These are phyloP conservation scores for Erinaceus europaeus DNA, from an alignment of 2,113 vertebrate species.

Conservation along the genomic window DNA sequence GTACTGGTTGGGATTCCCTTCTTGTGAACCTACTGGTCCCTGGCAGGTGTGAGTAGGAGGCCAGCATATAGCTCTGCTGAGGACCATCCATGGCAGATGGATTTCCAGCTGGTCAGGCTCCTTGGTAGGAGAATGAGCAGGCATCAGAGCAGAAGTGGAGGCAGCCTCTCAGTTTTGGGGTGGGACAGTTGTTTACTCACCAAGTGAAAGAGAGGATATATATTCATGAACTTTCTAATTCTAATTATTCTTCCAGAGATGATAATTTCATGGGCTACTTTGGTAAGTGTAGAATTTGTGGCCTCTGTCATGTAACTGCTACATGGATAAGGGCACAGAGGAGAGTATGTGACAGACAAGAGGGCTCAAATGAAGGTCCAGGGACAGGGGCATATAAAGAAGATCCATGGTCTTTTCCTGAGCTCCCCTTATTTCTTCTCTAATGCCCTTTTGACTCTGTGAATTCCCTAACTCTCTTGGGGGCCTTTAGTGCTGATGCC, in stretches of 20 bases:
- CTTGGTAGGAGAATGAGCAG: background rate
- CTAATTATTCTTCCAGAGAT: slow-evolving; percentile 17
- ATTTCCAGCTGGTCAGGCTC: background rate
- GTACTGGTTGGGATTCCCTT: background rate
- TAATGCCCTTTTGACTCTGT: background rate
- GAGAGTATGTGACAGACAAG: background rate
- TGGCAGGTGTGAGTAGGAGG: background rate
- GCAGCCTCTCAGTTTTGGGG: background rate
- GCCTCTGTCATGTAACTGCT: background rate
- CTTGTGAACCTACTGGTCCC: background rate
- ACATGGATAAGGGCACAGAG: background rate
- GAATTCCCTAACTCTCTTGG: background rate
- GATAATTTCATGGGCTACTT: slow-evolving; percentile 33
- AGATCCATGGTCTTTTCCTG: accelerated
- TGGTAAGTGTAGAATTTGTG: slow-evolving; percentile 14
- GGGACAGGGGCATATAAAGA: background rate
- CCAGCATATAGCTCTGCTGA: background rate
- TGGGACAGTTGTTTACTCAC: background rate
- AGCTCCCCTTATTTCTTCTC: background rate
- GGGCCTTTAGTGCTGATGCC: background rate
- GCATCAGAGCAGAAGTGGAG: background rate
- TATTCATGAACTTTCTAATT: slow-evolving; percentile 32
- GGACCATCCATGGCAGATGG: background rate
- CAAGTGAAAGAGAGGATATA: slow-evolving; percentile 43
- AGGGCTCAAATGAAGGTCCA: background rate